These are phyloP conservation scores for Sisyra terminalis DNA, from an alignment of 2,888 invertebrate genomes.

Conservation along the genomic window DNA sequence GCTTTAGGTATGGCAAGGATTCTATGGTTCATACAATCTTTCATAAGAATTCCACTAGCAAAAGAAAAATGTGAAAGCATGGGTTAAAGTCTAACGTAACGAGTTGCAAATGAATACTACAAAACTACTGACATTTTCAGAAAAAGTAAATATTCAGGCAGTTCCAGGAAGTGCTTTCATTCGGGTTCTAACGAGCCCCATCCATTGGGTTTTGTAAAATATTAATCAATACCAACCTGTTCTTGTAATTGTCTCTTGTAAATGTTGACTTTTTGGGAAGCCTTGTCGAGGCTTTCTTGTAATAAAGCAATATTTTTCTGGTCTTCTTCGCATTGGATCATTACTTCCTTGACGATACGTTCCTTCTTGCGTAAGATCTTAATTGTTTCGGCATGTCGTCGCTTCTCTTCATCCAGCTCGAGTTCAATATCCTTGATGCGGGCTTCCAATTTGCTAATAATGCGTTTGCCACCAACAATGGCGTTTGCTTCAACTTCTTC, in stretches of 20 bases:
- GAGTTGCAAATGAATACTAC: too few relatives aligned
- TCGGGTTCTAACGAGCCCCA: too few relatives aligned
- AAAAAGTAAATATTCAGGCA: too few relatives aligned
- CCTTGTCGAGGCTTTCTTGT: constrained; percentile 80
- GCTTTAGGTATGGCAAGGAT: too few relatives aligned
- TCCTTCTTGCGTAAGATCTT: constrained; percentile 98
- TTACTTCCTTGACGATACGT: constrained; percentile 86
- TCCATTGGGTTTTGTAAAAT: constrained; percentile 3
- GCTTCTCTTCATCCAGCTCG: constrained; percentile 91
- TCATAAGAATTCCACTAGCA: too few relatives aligned
- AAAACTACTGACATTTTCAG: too few relatives aligned
- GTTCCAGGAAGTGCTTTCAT: too few relatives aligned
- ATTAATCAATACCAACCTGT: constrained; percentile 40
- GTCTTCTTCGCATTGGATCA: constrained; percentile 92
- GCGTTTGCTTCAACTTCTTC: constrained; percentile 96
- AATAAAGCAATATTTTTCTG: constrained; percentile 87
- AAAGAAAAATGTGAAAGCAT: too few relatives aligned
- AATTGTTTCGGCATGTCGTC: constrained; percentile 92
- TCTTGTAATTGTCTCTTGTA: constrained; percentile 94
- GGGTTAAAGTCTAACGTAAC: too few relatives aligned
- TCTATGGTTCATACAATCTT: too few relatives aligned
- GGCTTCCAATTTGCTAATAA: constrained; percentile 94
- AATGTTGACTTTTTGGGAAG: constrained; percentile 72
- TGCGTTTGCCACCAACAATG: constrained; percentile 89
- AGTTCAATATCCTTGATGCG: constrained; percentile 88